phyloP scores from a whole-genome alignment of 2,888 invertebrate genomes.

The Agrilus mali region DNA sequence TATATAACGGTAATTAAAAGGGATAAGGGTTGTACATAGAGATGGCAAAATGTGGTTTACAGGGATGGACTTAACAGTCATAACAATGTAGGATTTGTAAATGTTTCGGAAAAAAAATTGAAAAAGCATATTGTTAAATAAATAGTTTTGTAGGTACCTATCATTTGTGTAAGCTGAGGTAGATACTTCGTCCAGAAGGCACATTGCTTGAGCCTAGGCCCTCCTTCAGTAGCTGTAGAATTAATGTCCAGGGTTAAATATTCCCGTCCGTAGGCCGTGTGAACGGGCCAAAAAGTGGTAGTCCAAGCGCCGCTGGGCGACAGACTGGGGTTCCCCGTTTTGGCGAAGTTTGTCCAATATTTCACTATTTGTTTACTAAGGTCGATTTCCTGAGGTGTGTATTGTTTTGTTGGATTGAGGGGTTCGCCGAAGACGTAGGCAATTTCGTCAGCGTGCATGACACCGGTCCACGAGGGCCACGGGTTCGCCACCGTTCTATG shows the following conservation, averaged over 20 bases:
- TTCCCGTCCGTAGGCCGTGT: slow-evolving; percentile 67
- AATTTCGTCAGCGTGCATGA: slow-evolving; percentile 91
- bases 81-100: too few species aligned
- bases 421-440: slow-evolving; percentile 93
- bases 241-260: slow-evolving; percentile 70
- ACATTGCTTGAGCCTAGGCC: slow-evolving; percentile 77
- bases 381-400: slow-evolving; percentile 70
- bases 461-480: slow-evolving; percentile 94
- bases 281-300: slow-evolving; percentile 72
- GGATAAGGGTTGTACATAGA: too few species aligned
- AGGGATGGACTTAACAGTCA: too few species aligned
- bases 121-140: too few species aligned
- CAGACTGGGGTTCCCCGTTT: slow-evolving; percentile 71
- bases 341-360: slow-evolving; percentile 94
- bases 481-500: slow-evolving; percentile 73
- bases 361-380: slow-evolving; percentile 81
- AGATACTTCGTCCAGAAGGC: slow-evolving; percentile 92
- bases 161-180: slow-evolving; percentile 68
- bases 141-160: slow-evolving; percentile 37
- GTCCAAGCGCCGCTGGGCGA: slow-evolving; percentile 60
- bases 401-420: slow-evolving; percentile 67
- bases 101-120: too few species aligned
- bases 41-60: too few species aligned
- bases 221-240: slow-evolving; percentile 60
- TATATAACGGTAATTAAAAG: too few species aligned